A percentile compares a stretch with the other conserved stretches of the same genome.
Conservation (phyloP, 2,888 invertebrate species). For the Tenthredo notha region DNA sequence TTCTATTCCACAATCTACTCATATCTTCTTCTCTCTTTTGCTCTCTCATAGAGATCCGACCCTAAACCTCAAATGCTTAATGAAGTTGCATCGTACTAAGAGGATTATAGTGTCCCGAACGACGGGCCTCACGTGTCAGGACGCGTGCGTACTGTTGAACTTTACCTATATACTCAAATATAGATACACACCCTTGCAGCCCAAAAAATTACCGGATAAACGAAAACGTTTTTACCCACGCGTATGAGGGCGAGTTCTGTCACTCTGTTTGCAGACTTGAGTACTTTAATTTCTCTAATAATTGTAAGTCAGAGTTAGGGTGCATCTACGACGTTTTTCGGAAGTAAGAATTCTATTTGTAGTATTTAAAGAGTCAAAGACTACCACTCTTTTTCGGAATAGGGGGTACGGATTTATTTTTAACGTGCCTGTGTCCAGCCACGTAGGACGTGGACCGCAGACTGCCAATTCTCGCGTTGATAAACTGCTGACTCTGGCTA, state of each 20-base stretch:
- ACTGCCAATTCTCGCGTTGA: constrained; percentile 64
- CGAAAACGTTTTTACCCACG: neutral
- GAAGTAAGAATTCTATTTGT: neutral
- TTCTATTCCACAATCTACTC: neutral
- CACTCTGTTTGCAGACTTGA: neutral
- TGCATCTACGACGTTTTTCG: neutral
- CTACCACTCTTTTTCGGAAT: neutral
- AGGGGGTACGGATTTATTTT: neutral
- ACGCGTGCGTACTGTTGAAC: constrained; percentile 35
- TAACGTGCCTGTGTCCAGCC: constrained; percentile 29
- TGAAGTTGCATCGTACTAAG: constrained; percentile 69
- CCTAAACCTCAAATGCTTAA: constrained; percentile 69
- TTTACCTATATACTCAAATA: neutral
- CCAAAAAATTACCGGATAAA: neutral
- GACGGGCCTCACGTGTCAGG: constrained; percentile 4
- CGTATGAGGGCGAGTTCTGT: neutral
- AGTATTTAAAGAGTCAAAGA: neutral
- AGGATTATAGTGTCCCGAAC: constrained; percentile 67
- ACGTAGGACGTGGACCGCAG: constrained; percentile 54
- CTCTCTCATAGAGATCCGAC: constrained; percentile 43
- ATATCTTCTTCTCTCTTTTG: neutral
- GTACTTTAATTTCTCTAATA: neutral
- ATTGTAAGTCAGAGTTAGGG: neutral
- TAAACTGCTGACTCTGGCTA: constrained; percentile 69
- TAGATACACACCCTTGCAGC: neutral